Conservation (phyloP, 2,113 vertebrate species). For the Stercorarius parasiticus region DNA sequence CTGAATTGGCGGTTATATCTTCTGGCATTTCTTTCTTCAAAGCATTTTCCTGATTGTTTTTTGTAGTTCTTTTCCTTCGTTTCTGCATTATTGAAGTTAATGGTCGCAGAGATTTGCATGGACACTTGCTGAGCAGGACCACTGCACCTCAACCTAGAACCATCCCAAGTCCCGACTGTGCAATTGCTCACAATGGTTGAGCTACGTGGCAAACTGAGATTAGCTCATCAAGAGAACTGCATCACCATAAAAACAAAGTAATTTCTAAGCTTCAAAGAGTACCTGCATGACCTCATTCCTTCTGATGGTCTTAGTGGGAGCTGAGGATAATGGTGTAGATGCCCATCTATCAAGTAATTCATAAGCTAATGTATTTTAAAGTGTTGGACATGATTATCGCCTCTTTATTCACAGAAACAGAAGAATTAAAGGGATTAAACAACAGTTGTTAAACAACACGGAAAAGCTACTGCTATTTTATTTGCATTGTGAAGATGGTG, state of each 20-base stretch:
- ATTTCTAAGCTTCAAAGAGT: not conserved
- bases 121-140: not conserved
- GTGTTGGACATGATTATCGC: not conserved
- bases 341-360: not conserved
- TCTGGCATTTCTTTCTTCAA: not conserved
- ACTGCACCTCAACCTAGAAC: not conserved
- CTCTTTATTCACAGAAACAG: not conserved
- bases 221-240: not conserved
- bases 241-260: not conserved
- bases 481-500: not conserved
- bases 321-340: not conserved
- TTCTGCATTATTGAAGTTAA: not conserved
- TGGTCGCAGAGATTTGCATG: accelerated
- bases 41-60: not conserved
- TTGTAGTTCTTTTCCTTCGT: accelerated
- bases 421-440: not conserved
- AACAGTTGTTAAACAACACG: not conserved
- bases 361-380: not conserved
- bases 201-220: not conserved
- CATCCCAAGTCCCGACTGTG: accelerated
- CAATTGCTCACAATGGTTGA: not conserved
- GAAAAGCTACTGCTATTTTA: not conserved
- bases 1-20: not conserved
- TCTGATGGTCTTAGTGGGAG: not conserved
- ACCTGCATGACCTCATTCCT: not conserved